Evolutionary conservation across 1,140 invertebrate genomes (phyloP), one percentile per base, ranked within the genome.

Genomic region (Cyclargus thomasi): DNA sequence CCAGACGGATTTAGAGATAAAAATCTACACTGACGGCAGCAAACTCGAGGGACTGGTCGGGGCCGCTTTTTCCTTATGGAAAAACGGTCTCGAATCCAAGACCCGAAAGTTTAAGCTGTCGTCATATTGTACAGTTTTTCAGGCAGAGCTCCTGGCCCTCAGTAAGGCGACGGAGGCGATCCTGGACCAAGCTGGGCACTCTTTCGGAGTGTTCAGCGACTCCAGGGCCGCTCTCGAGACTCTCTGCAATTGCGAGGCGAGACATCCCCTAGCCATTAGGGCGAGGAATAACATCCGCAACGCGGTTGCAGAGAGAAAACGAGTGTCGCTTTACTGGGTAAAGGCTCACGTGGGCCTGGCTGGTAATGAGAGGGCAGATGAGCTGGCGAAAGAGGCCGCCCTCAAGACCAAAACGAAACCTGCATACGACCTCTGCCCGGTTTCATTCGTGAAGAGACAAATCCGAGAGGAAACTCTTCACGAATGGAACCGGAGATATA

Each of bases 61-160:
- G 0, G 70, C 70, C 0, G 70, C 70, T 0, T 17, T 71, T 4
- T 65, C 67, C 39, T 16, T 64, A 7, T 71, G 70, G 70, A 62
- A 66, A 1, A 21, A 53, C 2, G 59, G 29, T 0, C 2, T 1
- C 16, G 70, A 71, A 20, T 57, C 18, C 1, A 68, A 66, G 29
- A 3, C 29, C 10, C 4, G 55, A 2, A 67, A 68, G 16, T 23
- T 70, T 3, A 47, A 4, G 1, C 17, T 67, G 14, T 6, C 69
- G 0, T 8, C 16, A 0, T 16, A 67, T n/a, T 64, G 53, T 21
- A 64, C 53, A 11, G 63, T 65, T 16, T 69, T 62, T 36, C 68
- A 69, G 39, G 68, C 64, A 1, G 64, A 69, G 20, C 68, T 69
- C 0, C 22, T 53, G n/a, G 65, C 53, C 0, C 10, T 66, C 8